phyloP scores from a whole-genome alignment of 2,113 vertebrate species.

The Stegostoma tigrinum region DNA sequence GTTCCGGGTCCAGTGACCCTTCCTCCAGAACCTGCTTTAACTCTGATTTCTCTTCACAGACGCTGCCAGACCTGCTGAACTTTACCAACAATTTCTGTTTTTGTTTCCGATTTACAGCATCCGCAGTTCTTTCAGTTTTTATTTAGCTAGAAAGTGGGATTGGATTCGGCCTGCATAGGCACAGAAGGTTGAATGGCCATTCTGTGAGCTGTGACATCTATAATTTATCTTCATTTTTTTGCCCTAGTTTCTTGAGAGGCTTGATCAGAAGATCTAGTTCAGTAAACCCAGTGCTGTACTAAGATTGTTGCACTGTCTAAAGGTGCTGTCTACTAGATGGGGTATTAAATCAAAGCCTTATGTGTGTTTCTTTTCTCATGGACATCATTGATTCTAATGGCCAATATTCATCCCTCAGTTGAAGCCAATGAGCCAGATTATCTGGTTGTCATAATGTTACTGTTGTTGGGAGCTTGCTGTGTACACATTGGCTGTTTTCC shows the following conservation, averaged over 20 bases:
- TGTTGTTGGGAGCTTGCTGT: neutral
- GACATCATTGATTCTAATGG: neutral
- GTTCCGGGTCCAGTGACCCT: too few species aligned
- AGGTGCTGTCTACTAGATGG: neutral
- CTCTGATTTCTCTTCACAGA: too few species aligned
- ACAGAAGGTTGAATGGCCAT: neutral
- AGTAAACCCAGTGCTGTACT: neutral
- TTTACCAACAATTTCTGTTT: too few species aligned
- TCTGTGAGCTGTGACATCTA: neutral
- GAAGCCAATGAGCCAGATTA: neutral
- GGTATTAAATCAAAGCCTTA: neutral
- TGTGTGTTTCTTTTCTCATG: neutral
- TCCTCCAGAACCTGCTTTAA: too few species aligned
- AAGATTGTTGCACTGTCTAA: neutral
- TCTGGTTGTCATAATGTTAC: neutral
- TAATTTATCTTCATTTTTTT: neutral
- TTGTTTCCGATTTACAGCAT: too few species aligned
- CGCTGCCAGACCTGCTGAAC: too few species aligned
- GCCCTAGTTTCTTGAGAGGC: neutral
- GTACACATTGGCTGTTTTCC: neutral
- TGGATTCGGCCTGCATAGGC: neutral
- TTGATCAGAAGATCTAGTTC: neutral
- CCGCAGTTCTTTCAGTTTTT: too few species aligned
- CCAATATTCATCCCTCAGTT: neutral
- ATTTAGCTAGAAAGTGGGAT: neutral